phyloP scores from a whole-genome alignment of 2,888 invertebrate genomes.

The Platycheirus albimanus region DNA sequence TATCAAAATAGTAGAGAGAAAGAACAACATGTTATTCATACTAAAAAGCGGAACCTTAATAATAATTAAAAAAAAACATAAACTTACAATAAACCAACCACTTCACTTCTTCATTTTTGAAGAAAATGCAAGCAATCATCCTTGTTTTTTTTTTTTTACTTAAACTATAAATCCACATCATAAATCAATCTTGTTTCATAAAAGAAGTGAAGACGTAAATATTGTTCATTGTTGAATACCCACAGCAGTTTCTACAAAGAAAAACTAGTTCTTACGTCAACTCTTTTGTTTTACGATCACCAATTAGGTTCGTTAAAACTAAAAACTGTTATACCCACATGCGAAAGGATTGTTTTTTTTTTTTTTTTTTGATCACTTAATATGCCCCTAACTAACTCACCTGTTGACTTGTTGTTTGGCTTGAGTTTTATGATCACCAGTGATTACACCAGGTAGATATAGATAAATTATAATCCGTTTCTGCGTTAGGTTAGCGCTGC shows the following conservation, averaged over 20 bases:
- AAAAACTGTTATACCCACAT: background rate
- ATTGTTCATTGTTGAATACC: slow-evolving; percentile 7
- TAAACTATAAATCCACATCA: slow-evolving; percentile 7
- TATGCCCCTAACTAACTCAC: slow-evolving; percentile 28
- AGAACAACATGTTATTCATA: too few species aligned
- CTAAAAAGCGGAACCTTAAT: too few species aligned
- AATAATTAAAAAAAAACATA: too few species aligned
- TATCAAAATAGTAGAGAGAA: too few species aligned
- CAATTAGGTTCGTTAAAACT: slow-evolving; percentile 33
- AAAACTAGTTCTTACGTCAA: slow-evolving; percentile 47
- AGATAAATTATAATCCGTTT: slow-evolving; percentile 48
- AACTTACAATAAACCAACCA: too few species aligned
- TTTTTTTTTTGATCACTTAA: background rate
- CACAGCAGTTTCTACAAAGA: background rate
- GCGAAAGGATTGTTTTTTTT: slow-evolving; percentile 13
- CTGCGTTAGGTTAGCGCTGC: slow-evolving; percentile 29
- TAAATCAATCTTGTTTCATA: slow-evolving; percentile 20
- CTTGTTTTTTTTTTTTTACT: too few species aligned
- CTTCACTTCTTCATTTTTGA: too few species aligned
- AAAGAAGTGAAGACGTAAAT: background rate
- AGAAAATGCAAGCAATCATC: too few species aligned
- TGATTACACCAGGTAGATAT: slow-evolving; percentile 31
- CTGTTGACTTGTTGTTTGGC: slow-evolving; percentile 31
- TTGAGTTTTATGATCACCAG: slow-evolving; percentile 39
- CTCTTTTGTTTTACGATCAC: slow-evolving; percentile 55